Percentiles rank a stretch among this genome's conserved stretches.
These are phyloP conservation scores for Poeciliopsis paucimaculata DNA, from an alignment of 2,797 vertebrate genomes.

Conservation along the genomic window DNA sequence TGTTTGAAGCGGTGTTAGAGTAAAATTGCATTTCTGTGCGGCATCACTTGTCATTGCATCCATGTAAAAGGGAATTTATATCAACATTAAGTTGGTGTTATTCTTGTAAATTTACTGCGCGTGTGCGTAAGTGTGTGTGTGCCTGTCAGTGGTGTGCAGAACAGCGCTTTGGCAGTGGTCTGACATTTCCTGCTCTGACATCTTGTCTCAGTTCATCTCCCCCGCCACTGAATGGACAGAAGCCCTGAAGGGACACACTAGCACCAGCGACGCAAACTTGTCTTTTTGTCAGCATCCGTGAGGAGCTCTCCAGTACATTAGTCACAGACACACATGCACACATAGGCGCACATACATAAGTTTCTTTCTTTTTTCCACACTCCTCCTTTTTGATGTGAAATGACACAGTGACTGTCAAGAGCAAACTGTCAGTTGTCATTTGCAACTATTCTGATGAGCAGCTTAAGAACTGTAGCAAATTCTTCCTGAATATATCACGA, in stretches of 20 bases:
- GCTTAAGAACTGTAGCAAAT: constrained; percentile 19
- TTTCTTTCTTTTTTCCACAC: constrained; percentile 27
- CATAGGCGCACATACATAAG: constrained; percentile 35
- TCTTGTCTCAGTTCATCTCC: constrained; percentile 84
- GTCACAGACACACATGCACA: constrained; percentile 63
- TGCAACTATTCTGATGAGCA: constrained; percentile 43
- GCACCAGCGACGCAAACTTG: constrained; percentile 78
- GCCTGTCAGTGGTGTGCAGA: constrained; percentile 66
- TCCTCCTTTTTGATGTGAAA: constrained; percentile 61
- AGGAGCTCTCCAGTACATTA: constrained; percentile 77
- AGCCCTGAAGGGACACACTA: constrained; percentile 76
- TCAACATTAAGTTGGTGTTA: constrained; percentile 16
- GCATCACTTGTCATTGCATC: constrained; percentile 7
- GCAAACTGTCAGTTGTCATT: constrained; percentile 54
- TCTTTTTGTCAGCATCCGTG: constrained; percentile 80
- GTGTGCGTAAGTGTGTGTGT: constrained; percentile 26
- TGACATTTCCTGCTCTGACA: constrained; percentile 81
- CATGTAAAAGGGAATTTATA: constrained; percentile 13
- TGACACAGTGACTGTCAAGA: constrained; percentile 60
- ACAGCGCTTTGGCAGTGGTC: constrained; percentile 73
- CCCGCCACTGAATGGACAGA: constrained; percentile 71
- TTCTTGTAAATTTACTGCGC: constrained; percentile 15
- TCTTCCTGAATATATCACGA: constrained; percentile 4
- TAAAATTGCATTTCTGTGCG: background rate
- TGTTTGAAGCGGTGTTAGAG: background rate